phyloP scores from a whole-genome alignment of 2,888 invertebrate species.

The Andrena praecox region DNA sequence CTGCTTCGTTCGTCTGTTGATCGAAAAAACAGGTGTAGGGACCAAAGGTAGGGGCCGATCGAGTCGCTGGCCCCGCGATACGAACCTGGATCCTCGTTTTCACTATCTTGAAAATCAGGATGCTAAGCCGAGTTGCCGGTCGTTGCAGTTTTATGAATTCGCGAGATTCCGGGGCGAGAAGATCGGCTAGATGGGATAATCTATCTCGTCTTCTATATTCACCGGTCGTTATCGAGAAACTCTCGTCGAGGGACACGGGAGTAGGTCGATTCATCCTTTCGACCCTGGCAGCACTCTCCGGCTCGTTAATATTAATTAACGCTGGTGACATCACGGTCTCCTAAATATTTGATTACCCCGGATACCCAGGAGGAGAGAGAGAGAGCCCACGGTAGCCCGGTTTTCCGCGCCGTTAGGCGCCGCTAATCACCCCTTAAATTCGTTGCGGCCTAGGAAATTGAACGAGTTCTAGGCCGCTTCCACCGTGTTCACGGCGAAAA shows the following conservation, averaged over 20 bases:
- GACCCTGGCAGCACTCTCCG: conserved; percentile 44
- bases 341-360: conserved; percentile 73
- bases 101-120: too few species aligned
- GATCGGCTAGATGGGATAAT: conserved; percentile 49
- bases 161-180: conserved; percentile 14
- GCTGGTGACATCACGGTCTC: conserved; percentile 66
- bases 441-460: conserved; percentile 58
- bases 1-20: background rate
- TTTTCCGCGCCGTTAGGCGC: conserved; percentile 59
- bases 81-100: background rate
- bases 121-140: background rate
- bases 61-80: background rate
- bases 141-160: conserved; percentile 43
- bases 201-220: conserved; percentile 47
- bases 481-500: conserved; percentile 38
- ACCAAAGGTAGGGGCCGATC: background rate
- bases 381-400: conserved; percentile 24
- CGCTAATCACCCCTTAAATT: conserved; percentile 69
- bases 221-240: conserved; percentile 26
- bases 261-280: conserved; percentile 53
- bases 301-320: conserved; percentile 75
- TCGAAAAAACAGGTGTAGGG: background rate
- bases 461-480: conserved; percentile 38
- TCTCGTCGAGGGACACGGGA: conserved; percentile 35
- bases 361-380: conserved; percentile 32